These are phyloP conservation scores for Brenthis hecate DNA, from an alignment of 2,888 invertebrate species.

Conservation along the genomic window DNA sequence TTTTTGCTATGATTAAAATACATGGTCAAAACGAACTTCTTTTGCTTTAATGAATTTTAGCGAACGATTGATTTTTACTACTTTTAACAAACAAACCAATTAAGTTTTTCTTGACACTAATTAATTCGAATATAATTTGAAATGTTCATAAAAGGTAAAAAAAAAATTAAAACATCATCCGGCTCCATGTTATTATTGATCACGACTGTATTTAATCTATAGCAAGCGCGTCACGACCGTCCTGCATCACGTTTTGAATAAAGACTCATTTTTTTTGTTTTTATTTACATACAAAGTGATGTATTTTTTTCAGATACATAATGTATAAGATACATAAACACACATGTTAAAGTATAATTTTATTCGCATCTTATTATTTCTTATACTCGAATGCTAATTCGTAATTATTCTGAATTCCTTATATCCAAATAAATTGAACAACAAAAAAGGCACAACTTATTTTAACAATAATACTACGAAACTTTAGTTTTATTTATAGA, in stretches of 20 bases:
- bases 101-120: background rate
- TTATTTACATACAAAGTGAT: background rate
- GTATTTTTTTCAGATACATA: no score
- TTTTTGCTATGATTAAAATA: no score
- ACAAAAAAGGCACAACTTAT: no score
- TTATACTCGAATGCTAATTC: background rate
- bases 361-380: background rate
- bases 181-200: slow-evolving; percentile 11
- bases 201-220: slow-evolving; percentile 19
- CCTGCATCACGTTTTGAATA: slow-evolving; percentile 7
- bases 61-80: no score
- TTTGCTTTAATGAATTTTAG: no score
- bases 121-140: background rate
- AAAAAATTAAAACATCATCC: slow-evolving; percentile 21
- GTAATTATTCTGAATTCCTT: no score
- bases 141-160: slow-evolving; percentile 4
- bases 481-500: no score
- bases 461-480: no score
- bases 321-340: no score
- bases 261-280: slow-evolving; percentile 5
- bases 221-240: slow-evolving; percentile 18
- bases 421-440: no score
- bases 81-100: no score
- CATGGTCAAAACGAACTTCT: no score
- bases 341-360: background rate